A percentile compares a stretch with the other conserved stretches of the same genome.
These are phyloP conservation scores for Achroia grisella DNA, from an alignment of 1,140 invertebrate genomes.

Conservation along the genomic window DNA sequence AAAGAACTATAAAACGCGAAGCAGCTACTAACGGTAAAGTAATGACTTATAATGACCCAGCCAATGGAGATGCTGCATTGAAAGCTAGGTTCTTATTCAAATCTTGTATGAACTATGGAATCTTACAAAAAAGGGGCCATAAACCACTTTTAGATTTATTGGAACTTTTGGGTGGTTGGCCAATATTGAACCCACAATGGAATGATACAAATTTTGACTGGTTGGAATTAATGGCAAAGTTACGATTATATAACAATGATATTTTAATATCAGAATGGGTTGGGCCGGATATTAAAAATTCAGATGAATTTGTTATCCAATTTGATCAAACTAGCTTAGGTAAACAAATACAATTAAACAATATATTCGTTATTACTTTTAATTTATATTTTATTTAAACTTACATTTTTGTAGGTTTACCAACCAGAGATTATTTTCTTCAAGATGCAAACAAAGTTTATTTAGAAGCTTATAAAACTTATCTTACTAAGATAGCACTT, in stretches of 20 bases:
- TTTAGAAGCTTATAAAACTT: conserved; percentile 85
- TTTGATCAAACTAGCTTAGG: conserved; percentile 91
- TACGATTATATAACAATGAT: conserved; percentile 89
- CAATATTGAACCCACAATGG: conserved; percentile 81
- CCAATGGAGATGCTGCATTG: conserved; percentile 74
- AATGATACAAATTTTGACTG: conserved; percentile 80
- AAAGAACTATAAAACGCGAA: neutral
- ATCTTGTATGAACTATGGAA: conserved; percentile 88
- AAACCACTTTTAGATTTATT: conserved; percentile 83
- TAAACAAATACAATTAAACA: conserved; percentile 18
- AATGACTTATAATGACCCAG: conserved; percentile 29
- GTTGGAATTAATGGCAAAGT: conserved; percentile 81
- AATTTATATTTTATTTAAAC: neutral
- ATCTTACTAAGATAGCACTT: conserved; percentile 81
- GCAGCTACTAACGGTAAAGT: conserved; percentile 7
- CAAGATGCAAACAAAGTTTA: conserved; percentile 80
- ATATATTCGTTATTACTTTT: conserved; percentile 1
- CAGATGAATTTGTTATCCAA: conserved; percentile 89
- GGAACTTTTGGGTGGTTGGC: conserved; percentile 88
- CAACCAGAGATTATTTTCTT: conserved; percentile 90
- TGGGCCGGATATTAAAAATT: conserved; percentile 91
- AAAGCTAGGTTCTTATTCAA: conserved; percentile 88
- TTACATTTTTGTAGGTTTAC: conserved; percentile 75
- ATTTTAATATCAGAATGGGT: conserved; percentile 89
- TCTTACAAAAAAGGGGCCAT: conserved; percentile 80